phyloP scores from a whole-genome alignment of 2,888 invertebrate genomes.

The Bimastos eiseni region DNA sequence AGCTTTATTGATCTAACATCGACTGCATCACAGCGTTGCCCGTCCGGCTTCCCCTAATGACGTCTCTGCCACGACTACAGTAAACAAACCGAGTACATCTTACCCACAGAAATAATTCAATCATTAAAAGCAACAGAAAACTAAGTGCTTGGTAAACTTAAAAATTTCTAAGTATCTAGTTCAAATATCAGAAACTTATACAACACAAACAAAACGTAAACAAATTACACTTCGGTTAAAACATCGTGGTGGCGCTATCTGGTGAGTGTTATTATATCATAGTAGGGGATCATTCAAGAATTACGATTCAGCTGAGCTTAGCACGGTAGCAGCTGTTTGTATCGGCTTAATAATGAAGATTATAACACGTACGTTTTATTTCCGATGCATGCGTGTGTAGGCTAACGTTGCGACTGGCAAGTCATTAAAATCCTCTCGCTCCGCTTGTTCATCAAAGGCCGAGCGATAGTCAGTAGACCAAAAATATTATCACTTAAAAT shows the following conservation, averaged over 20 bases:
- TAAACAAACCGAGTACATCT: neutral
- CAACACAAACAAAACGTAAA: neutral
- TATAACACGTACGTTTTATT: neutral
- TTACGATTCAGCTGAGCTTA: neutral
- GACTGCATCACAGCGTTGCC: neutral
- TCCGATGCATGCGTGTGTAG: neutral
- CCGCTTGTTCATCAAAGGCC: neutral
- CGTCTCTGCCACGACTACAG: slow-evolving; percentile 1
- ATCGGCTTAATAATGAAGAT: neutral
- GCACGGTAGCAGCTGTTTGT: neutral
- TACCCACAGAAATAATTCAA: neutral
- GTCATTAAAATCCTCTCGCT: neutral
- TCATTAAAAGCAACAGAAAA: neutral
- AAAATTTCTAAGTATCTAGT: neutral
- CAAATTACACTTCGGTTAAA: neutral
- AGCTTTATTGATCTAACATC: neutral
- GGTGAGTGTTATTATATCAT: neutral
- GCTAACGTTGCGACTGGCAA: neutral
- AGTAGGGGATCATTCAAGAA: neutral
- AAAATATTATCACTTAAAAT: neutral
- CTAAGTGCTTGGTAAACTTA: neutral
- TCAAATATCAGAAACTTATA: neutral
- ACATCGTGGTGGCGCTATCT: neutral
- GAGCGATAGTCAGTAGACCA: neutral
- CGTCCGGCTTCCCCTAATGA: neutral